Conservation (phyloP, 2,888 invertebrate species). For the Tridacna gigas region DNA sequence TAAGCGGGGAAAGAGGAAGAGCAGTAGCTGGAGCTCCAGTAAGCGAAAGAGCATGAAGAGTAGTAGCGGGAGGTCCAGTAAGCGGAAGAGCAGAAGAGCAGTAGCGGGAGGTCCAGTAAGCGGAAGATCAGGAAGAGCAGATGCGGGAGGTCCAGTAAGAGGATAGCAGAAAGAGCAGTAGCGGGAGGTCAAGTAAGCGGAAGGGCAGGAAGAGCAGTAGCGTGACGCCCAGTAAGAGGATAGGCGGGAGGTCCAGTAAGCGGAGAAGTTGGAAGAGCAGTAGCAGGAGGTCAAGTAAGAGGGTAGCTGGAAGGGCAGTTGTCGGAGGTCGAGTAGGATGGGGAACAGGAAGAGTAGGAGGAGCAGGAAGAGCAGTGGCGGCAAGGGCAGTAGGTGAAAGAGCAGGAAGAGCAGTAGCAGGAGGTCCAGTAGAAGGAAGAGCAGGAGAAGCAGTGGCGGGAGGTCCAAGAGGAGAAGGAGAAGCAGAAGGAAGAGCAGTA, state of each 20-base stretch:
- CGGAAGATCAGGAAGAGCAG: background rate
- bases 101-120: no score
- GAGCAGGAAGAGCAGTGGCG: background rate
- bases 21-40: no score
- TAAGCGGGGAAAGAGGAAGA: no score
- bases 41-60: no score
- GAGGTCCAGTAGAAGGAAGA: no score
- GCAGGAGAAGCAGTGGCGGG: no score
- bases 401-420: background rate
- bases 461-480: no score
- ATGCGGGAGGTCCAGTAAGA: background rate
- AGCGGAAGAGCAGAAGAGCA: no score
- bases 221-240: background rate
- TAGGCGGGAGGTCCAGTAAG: background rate
- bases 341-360: no score
- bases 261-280: background rate
- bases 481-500: no score
- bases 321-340: background rate
- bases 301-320: background rate
- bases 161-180: conserved; percentile 1
- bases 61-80: no score
- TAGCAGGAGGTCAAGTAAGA: no score
- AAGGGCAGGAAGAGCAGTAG: background rate
- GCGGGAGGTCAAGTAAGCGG: background rate
- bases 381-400: background rate